Conservation (phyloP, 2,888 invertebrate genomes). For the Branchipolynoe longqiensis region DNA sequence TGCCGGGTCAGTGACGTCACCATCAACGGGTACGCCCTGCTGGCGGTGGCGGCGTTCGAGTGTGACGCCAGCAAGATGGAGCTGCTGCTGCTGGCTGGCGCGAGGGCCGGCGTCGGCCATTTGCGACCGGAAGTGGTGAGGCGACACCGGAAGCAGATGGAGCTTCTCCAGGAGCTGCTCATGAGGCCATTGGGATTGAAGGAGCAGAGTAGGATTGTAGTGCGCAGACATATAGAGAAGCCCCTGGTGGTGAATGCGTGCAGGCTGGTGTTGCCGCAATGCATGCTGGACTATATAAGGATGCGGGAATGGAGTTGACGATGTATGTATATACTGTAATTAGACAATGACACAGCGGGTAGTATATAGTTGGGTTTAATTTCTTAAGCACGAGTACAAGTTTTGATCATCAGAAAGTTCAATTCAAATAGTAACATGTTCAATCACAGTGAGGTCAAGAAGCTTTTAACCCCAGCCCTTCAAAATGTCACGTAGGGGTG, state of each 20-base stretch:
- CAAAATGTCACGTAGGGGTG: no score
- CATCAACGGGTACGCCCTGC: not conserved
- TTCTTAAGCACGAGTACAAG: no score
- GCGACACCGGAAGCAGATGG: not conserved
- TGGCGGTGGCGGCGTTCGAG: not conserved
- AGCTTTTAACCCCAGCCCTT: no score
- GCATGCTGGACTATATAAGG: no score
- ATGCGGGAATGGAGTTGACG: no score
- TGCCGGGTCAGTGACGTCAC: not conserved
- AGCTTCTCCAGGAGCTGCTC: not conserved
- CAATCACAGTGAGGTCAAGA: no score
- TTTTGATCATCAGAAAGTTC: no score
- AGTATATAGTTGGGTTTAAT: no score
- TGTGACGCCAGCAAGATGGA: not conserved
- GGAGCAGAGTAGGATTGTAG: not conserved
- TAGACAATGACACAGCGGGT: no score
- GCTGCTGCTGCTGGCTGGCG: not conserved
- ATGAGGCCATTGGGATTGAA: not conserved
- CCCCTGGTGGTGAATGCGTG: not conserved
- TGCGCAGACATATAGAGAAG: not conserved
- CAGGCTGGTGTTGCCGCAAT: no score
- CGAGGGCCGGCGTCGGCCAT: not conserved
- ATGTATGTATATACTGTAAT: no score
- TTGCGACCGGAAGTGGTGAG: not conserved
- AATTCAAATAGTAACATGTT: no score